Conservation (phyloP, 2,888 invertebrate genomes). For the Trisateles emortualis region DNA sequence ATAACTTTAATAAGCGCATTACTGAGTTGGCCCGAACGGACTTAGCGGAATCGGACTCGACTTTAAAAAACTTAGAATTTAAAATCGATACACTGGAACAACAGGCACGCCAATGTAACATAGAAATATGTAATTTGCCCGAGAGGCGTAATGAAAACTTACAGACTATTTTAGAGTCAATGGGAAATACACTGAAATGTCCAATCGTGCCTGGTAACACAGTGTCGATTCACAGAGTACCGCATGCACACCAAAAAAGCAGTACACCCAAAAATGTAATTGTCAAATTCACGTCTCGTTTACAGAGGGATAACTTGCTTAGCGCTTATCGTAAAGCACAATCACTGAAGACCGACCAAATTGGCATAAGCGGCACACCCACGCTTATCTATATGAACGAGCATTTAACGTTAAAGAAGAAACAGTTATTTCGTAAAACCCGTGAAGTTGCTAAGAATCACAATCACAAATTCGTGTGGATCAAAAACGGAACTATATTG, state of each 20-base stretch:
- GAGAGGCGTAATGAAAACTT: slow-evolving; percentile 6
- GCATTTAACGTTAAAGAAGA: neutral
- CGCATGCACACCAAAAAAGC: neutral
- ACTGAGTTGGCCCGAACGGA: neutral
- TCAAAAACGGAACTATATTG: slow-evolving; percentile 1
- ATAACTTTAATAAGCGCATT: slow-evolving; percentile 5
- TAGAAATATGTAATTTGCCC: no score
- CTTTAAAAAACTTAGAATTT: neutral
- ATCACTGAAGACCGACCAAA: neutral
- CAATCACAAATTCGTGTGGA: slow-evolving; percentile 6
- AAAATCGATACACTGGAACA: slow-evolving; percentile 5
- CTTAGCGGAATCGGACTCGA: neutral
- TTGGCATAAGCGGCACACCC: neutral
- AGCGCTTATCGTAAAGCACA: neutral
- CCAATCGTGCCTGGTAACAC: neutral
- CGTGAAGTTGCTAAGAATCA: slow-evolving; percentile 2
- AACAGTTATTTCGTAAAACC: neutral
- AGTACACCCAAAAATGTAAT: slow-evolving; percentile 3
- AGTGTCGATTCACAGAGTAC: neutral
- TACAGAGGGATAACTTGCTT: slow-evolving; percentile 1
- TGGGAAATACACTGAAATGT: neutral
- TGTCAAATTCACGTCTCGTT: neutral
- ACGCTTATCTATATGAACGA: slow-evolving; percentile 1
- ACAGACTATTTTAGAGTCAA: neutral
- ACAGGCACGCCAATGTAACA: slow-evolving; percentile 4